A percentile compares a stretch with the other conserved stretches of the same genome.
Conservation (phyloP, 2,797 vertebrate genomes). For the Gallirallus australis region DNA sequence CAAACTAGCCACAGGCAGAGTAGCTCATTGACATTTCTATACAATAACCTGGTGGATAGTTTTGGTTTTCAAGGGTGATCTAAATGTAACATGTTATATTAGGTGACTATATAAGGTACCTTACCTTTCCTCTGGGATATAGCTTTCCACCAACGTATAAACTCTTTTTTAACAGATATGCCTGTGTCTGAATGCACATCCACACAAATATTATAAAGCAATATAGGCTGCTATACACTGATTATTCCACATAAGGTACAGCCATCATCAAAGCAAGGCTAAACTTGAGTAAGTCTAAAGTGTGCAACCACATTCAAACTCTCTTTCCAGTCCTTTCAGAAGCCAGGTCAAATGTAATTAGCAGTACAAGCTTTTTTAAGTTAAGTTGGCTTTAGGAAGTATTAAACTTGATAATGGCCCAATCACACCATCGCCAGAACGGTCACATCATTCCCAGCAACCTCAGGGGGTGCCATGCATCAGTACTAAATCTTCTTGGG, state of each 20-base stretch:
- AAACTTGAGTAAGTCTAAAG: neutral
- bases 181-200: neutral
- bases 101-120: neutral
- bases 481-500: fast-evolving
- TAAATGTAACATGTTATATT: neutral
- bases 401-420: neutral
- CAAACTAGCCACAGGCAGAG: neutral
- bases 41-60: neutral
- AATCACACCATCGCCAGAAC: neutral
- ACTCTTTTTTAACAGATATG: neutral
- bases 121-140: neutral
- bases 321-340: neutral
- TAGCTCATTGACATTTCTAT: neutral
- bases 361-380: neutral
- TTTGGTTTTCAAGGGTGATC: conserved; percentile 15
- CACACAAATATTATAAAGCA: neutral
- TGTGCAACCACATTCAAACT: neutral
- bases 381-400: neutral
- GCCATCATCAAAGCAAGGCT: neutral
- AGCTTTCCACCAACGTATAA: neutral
- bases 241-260: neutral
- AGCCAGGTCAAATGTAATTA: neutral
- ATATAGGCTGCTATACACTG: neutral
- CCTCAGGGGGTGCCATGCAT: neutral
- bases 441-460: neutral